Evolutionary conservation across 2,797 vertebrate genomes (phyloP).

Genomic region (Crax fasciolata): DNA sequence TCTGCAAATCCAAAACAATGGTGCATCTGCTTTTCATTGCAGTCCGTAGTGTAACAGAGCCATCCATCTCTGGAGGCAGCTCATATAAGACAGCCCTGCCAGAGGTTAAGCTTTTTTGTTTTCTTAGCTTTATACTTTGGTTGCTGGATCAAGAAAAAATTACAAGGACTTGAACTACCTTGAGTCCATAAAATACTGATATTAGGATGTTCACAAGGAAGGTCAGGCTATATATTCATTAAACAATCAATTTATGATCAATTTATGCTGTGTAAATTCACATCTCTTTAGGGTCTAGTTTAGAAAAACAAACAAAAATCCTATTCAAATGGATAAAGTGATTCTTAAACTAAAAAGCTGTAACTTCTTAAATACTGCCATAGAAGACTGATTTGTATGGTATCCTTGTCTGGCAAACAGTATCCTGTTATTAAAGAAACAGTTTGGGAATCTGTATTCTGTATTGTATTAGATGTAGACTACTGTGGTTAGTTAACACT

Average conservation of each 20-base stretch:
- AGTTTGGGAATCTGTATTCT: neutral
- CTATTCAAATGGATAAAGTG: neutral
- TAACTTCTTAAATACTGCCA: no score
- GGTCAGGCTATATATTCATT: neutral
- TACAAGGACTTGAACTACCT: neutral
- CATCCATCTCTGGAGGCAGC: neutral
- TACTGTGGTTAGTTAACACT: neutral
- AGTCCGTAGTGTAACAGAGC: neutral
- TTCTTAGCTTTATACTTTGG: neutral
- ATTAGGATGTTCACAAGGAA: neutral
- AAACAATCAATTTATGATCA: no score
- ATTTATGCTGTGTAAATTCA: neutral
- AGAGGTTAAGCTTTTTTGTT: neutral
- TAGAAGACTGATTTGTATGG: neutral
- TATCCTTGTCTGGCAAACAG: neutral
- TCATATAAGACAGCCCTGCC: neutral
- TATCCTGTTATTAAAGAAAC: neutral
- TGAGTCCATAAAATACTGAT: neutral
- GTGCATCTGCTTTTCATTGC: neutral
- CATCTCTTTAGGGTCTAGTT: neutral
- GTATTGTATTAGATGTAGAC: neutral
- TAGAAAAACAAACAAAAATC: neutral
- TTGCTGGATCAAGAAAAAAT: neutral
- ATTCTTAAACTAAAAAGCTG: neutral
- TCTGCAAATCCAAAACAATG: neutral